phyloP scores from a whole-genome alignment of 2,797 vertebrate species.

The Peromyscus nudipes region DNA sequence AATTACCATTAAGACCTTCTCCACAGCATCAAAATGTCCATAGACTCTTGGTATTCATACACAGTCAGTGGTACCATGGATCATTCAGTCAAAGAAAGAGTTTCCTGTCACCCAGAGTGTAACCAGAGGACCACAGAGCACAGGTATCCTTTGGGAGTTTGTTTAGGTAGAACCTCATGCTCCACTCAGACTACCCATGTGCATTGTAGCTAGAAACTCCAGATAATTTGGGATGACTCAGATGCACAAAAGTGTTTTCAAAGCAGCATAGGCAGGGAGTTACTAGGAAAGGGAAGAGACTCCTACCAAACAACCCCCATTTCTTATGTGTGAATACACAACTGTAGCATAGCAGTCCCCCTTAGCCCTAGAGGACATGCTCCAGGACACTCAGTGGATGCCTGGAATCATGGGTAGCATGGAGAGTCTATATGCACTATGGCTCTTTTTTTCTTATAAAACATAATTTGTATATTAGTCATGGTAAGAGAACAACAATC shows the following conservation, averaged over 20 bases:
- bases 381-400: neutral
- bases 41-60: neutral
- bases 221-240: neutral
- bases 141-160: neutral
- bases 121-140: rapidly evolving
- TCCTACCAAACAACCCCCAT: rapidly evolving
- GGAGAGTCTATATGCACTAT: neutral
- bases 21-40: neutral
- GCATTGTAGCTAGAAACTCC: neutral
- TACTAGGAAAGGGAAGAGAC: rapidly evolving
- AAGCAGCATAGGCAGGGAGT: neutral
- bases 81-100: neutral
- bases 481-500: neutral
- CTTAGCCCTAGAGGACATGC: neutral
- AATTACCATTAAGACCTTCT: neutral
- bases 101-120: rapidly evolving
- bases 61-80: rapidly evolving
- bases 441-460: neutral
- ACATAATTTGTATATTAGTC: neutral
- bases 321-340: too few relatives aligned
- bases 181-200: neutral
- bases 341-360: rapidly evolving
- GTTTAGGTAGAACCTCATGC: neutral
- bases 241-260: neutral
- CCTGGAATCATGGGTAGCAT: neutral